Base-by-base conservation (phyloP, 1,140 invertebrate genomes). In the Holotrichia oblita region DNA sequence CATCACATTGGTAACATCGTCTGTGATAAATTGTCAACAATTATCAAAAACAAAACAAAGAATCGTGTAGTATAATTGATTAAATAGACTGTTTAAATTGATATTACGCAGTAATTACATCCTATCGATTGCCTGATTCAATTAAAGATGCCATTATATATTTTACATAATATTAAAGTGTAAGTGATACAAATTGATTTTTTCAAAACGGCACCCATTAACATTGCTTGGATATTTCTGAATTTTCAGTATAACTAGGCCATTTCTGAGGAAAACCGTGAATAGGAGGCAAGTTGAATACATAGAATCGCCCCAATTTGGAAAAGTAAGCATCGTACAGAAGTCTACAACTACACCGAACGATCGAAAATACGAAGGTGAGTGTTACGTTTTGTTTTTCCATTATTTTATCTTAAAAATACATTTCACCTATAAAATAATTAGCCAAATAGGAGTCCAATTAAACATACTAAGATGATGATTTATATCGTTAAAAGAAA, bases 131-230 rank as follows among this genome's bases (percentile, higher is more conserved):
- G 4, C 27, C 4, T 34, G 4, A 34, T 34, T 34, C 1, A 34
- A 34, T 34, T 34, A 27, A 27, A 34, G 22, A 34, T 73, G 40
- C 40, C 40, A 27, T 73, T 12, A 27, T 73, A 27, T 22, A 40
- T 8, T 10, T 22, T 73, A 17, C 40, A 73, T 22, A 27, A 73
- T 24, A 73, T 73, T 73, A 27, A 73, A 73, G 14, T 73, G 69
- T 73, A 34, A 27, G 24, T 27, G 24, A 27, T n/a, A 22, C 2
- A 34, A 14, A 24, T 40, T 27, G 0, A 73, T 27, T 12, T 55
- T n/a, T 17, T 55, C 17, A 55, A 55, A 55, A 17, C n/a, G 0
- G 3, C 17, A 17, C 48, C n/a, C n/a, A n/a, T n/a, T n/a, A n/a
- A n/a, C n/a, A n/a, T n/a, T n/a, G n/a, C n/a, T n/a, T 0, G 17